Conservation (phyloP, 2,113 vertebrate species). For the Setophaga coronata region DNA sequence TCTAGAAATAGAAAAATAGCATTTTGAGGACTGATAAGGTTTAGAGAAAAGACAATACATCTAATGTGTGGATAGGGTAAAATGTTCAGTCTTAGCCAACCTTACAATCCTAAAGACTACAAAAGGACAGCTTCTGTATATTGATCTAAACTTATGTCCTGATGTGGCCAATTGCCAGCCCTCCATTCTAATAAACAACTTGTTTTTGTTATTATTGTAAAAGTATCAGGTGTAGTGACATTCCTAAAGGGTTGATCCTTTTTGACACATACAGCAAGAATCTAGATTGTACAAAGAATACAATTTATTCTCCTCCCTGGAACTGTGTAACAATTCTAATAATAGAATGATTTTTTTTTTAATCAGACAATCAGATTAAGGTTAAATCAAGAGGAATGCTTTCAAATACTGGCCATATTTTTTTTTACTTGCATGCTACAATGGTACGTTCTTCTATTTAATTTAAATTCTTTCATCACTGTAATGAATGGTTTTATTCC, state of each 20-base stretch:
- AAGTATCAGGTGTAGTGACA: not conserved
- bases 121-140: not conserved
- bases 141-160: not conserved
- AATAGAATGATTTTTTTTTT: not conserved
- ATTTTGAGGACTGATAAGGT: not conserved
- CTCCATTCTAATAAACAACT: not conserved
- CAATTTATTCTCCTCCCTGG: not conserved
- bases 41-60: not conserved
- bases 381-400: not conserved
- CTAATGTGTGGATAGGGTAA: not conserved
- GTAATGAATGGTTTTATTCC: not conserved
- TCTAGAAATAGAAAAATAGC: not conserved
- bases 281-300: not conserved
- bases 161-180: not conserved
- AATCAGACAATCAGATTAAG: not conserved
- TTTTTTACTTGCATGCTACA: not conserved
- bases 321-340: not conserved
- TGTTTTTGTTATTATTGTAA: not conserved
- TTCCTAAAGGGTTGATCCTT: not conserved
- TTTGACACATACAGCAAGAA: not conserved
- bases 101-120: not conserved
- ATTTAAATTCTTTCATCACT: not conserved
- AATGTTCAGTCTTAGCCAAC: not conserved
- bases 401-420: not conserved
- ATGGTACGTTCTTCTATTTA: not conserved